A percentile compares a stretch with the other conserved stretches of the same genome.
phyloP scores from a whole-genome alignment of 1,140 invertebrate genomes.

The Drosophila nebulosa region DNA sequence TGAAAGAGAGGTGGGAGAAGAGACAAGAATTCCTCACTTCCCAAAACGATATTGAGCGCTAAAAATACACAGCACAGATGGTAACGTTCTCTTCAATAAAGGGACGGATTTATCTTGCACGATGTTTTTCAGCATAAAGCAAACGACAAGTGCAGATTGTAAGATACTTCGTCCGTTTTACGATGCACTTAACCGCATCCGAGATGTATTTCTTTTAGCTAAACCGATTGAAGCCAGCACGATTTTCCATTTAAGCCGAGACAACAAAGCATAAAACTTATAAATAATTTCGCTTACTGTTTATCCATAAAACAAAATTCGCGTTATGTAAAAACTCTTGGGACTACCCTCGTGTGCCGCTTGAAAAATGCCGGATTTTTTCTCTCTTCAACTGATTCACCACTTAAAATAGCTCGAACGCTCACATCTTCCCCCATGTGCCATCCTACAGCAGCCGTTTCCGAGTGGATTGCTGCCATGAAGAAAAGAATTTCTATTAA shows the following conservation, averaged over 20 bases:
- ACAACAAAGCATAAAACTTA: too few relatives aligned
- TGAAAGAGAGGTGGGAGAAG: background rate
- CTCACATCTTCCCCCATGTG: background rate
- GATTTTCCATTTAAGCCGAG: too few relatives aligned
- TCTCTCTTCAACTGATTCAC: background rate
- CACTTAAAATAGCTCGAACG: background rate
- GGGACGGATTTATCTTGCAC: background rate
- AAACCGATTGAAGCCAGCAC: too few relatives aligned
- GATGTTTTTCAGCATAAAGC: background rate
- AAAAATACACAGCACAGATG: background rate
- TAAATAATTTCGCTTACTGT: too few relatives aligned
- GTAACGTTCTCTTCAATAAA: background rate
- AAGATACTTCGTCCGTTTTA: background rate
- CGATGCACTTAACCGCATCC: background rate
- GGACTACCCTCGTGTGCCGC: background rate
- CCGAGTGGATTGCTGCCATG: background rate
- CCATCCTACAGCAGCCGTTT: background rate
- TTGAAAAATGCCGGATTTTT: background rate
- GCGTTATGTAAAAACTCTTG: background rate
- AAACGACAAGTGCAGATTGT: background rate
- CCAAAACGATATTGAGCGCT: slow-evolving; percentile 20
- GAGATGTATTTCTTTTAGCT: background rate
- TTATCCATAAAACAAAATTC: too few relatives aligned
- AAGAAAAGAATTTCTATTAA: background rate
- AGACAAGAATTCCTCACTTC: background rate